Conservation (phyloP, 2,888 invertebrate species). For the Buathra laborator region DNA sequence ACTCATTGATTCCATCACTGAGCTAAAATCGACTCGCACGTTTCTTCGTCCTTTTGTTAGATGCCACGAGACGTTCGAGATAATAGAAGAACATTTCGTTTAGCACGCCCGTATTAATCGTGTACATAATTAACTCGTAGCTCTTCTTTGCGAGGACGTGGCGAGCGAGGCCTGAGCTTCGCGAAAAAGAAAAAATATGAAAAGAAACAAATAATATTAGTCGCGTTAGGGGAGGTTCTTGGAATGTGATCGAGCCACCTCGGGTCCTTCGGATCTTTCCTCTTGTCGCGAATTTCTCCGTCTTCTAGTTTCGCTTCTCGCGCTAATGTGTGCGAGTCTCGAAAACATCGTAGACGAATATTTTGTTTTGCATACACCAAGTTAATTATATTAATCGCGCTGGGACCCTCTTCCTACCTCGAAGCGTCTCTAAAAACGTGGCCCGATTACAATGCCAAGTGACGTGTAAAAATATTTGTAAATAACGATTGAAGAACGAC, state of each 20-base stretch:
- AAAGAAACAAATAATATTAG: constrained; percentile 40
- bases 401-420: constrained; percentile 59
- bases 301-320: constrained; percentile 1
- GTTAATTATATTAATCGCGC: constrained; percentile 5
- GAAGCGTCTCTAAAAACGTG: constrained; percentile 58
- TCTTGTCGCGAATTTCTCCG: constrained; percentile 18
- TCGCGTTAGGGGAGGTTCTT: constrained; percentile 25
- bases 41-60: too few relatives aligned
- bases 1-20: too few relatives aligned
- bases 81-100: too few relatives aligned
- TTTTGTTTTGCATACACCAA: constrained; percentile 9
- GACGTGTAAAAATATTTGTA: constrained; percentile 56
- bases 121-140: too few relatives aligned
- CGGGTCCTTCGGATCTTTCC: constrained; percentile 41
- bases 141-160: too few relatives aligned
- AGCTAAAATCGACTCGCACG: too few relatives aligned
- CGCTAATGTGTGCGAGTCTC: background rate
- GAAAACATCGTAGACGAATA: background rate
- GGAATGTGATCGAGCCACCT: too few relatives aligned
- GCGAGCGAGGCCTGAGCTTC: too few relatives aligned
- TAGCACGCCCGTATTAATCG: too few relatives aligned
- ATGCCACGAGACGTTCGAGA: too few relatives aligned
- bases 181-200: constrained; percentile 5
- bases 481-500: constrained; percentile 34
- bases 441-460: constrained; percentile 61